Conservation (phyloP, 2,797 vertebrate genomes). For the Enteromius mattozi region DNA sequence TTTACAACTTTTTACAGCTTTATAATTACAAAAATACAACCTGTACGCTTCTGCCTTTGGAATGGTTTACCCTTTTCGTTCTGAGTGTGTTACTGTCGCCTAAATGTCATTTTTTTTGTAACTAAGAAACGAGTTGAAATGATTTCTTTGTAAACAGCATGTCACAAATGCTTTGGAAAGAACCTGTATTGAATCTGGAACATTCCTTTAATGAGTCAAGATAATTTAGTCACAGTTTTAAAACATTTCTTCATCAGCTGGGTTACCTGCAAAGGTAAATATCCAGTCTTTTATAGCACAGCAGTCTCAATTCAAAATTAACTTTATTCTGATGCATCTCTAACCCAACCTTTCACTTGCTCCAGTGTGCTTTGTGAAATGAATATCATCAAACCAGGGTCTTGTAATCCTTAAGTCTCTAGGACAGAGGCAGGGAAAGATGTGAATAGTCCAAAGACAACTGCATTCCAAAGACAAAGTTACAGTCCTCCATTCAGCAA, state of each 20-base stretch:
- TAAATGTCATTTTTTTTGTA: neutral
- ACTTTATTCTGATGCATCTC: neutral
- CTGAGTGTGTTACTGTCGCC: neutral
- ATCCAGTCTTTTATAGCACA: neutral
- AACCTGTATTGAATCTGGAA: neutral
- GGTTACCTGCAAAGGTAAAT: neutral
- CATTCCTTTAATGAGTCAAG: neutral
- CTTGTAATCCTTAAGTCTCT: neutral
- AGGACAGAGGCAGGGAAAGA: constrained; percentile 67
- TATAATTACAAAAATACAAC: constrained; percentile 5
- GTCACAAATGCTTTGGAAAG: neutral
- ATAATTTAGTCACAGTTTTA: constrained; percentile 28
- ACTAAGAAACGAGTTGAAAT: neutral
- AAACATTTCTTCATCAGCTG: neutral
- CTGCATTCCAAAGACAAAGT: neutral
- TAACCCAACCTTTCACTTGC: neutral
- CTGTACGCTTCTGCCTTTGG: neutral
- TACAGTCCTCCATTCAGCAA: constrained; percentile 80
- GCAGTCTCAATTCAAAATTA: neutral
- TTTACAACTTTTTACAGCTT: constrained; percentile 7
- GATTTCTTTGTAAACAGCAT: neutral
- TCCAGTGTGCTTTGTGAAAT: neutral
- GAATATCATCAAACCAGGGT: neutral
- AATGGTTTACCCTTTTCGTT: neutral
- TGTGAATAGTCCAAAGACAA: neutral